phyloP scores from a whole-genome alignment of 2,888 invertebrate genomes.

The Eurois occulta region DNA sequence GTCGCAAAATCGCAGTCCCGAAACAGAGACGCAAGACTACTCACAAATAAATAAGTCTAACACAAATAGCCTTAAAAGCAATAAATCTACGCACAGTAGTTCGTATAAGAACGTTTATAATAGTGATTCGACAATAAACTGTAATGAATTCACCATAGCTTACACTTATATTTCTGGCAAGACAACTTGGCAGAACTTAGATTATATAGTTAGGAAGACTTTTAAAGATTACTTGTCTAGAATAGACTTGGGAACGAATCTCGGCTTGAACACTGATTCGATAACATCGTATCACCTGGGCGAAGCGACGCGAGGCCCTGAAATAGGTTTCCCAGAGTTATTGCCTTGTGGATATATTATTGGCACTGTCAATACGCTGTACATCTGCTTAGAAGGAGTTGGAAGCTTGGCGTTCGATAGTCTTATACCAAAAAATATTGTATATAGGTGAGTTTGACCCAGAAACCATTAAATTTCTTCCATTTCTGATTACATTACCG shows the following conservation, averaged over 20 bases:
- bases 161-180: slow-evolving; percentile 97
- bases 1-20: slow-evolving; percentile 87
- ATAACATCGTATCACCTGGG: slow-evolving; percentile 98
- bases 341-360: slow-evolving; percentile 98
- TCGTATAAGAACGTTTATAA: slow-evolving; percentile 89
- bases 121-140: slow-evolving; percentile 89
- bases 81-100: slow-evolving; percentile 89
- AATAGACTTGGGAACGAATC: slow-evolving; percentile 97
- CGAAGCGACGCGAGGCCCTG: slow-evolving; percentile 95
- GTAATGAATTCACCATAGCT: slow-evolving; percentile 95
- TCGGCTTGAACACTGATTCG: slow-evolving; percentile 96
- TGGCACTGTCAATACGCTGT: slow-evolving; percentile 95
- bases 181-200: slow-evolving; percentile 98
- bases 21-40: slow-evolving; percentile 85
- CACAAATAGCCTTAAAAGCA: slow-evolving; percentile 90
- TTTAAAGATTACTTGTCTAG: slow-evolving; percentile 98
- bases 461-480: neutral
- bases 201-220: slow-evolving; percentile 96
- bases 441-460: slow-evolving; percentile 93
- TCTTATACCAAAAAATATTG: slow-evolving; percentile 98
- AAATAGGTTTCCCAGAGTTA: slow-evolving; percentile 96
- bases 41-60: slow-evolving; percentile 88
- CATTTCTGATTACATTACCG: neutral
- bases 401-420: slow-evolving; percentile 98
- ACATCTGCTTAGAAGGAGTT: slow-evolving; percentile 97